Evolutionary conservation across 2,888 invertebrate species (phyloP).

Genomic region (Pelosia muscerda): DNA sequence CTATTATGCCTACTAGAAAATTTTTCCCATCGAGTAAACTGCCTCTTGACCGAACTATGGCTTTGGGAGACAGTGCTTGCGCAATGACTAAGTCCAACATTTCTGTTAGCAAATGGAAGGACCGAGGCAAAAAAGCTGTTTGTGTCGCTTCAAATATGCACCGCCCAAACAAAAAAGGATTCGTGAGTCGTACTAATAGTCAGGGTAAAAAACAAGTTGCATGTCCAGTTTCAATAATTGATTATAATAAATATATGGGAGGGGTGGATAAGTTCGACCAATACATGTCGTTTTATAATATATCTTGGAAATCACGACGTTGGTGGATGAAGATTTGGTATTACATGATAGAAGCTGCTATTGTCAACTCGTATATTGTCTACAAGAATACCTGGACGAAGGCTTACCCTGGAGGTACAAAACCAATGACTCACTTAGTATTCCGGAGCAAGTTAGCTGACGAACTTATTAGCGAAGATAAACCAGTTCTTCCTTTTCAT

Average conservation of each 20-base stretch:
- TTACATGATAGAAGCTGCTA: constrained; percentile 28
- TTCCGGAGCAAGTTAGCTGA: constrained; percentile 19
- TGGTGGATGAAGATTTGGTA: constrained; percentile 24
- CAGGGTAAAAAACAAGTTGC: constrained; percentile 14
- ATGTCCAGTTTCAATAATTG: constrained; percentile 14
- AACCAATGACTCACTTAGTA: constrained; percentile 17
- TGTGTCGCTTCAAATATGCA: constrained; percentile 20
- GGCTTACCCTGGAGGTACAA: constrained; percentile 14
- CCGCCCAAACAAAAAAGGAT: constrained; percentile 9
- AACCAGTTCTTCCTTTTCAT: not conserved
- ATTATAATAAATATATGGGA: constrained; percentile 21
- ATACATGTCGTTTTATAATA: constrained; percentile 16
- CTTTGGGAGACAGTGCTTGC: constrained; percentile 17
- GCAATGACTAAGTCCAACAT: constrained; percentile 18
- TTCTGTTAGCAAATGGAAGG: constrained; percentile 18
- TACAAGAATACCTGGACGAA: constrained; percentile 22
- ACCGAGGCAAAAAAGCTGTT: constrained; percentile 19
- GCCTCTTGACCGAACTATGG: constrained; percentile 13
- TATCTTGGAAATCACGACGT: constrained; percentile 23
- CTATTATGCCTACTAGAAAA: constrained; percentile 21
- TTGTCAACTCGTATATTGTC: constrained; percentile 25
- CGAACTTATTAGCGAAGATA: constrained; percentile 8
- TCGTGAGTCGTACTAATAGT: constrained; percentile 14
- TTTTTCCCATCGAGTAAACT: constrained; percentile 17
- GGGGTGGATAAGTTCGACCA: constrained; percentile 20